phyloP scores from a whole-genome alignment of 2,797 vertebrate genomes.

The Poecilia wingei region DNA sequence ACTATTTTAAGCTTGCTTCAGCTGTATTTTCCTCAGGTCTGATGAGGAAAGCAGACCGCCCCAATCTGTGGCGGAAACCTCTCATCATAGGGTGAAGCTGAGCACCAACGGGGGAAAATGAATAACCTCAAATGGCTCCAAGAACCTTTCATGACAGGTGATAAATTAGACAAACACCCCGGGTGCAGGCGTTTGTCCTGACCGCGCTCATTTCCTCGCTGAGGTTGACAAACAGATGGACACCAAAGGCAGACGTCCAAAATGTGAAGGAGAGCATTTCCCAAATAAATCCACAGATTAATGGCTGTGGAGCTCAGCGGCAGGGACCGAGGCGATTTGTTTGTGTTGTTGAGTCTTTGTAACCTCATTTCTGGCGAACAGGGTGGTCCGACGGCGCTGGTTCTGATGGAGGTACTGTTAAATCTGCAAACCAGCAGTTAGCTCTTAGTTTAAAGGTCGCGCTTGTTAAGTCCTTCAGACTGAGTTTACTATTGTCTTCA shows the following conservation, averaged over 20 bases:
- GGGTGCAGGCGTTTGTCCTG: slow-evolving; percentile 47
- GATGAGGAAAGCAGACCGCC: slow-evolving; percentile 51
- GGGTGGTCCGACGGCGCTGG: slow-evolving; percentile 38
- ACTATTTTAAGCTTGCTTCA: slow-evolving; percentile 26
- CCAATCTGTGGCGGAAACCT: slow-evolving; percentile 44
- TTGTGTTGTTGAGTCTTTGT: slow-evolving; percentile 22
- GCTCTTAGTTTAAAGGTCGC: slow-evolving; percentile 1
- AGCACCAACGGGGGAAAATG: slow-evolving; percentile 42
- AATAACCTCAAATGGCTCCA: slow-evolving; percentile 54
- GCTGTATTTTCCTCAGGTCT: slow-evolving; percentile 12
- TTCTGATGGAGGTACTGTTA: slow-evolving; percentile 5
- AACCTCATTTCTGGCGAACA: slow-evolving; percentile 17
- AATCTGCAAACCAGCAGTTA: slow-evolving; percentile 1
- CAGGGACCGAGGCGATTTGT: slow-evolving; percentile 17
- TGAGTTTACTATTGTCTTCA: neutral
- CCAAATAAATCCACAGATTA: slow-evolving; percentile 55
- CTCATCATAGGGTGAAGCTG: slow-evolving; percentile 37
- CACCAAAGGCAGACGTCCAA: slow-evolving; percentile 30
- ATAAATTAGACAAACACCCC: slow-evolving; percentile 67
- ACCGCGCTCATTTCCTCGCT: slow-evolving; percentile 57
- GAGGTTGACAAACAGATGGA: slow-evolving; percentile 68
- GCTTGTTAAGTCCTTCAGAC: neutral
- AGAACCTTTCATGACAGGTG: slow-evolving; percentile 49
- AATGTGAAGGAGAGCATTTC: slow-evolving; percentile 33
- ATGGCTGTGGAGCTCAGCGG: slow-evolving; percentile 18